phyloP scores from a whole-genome alignment of 2,113 vertebrate species.

The Echinops telfairi region DNA sequence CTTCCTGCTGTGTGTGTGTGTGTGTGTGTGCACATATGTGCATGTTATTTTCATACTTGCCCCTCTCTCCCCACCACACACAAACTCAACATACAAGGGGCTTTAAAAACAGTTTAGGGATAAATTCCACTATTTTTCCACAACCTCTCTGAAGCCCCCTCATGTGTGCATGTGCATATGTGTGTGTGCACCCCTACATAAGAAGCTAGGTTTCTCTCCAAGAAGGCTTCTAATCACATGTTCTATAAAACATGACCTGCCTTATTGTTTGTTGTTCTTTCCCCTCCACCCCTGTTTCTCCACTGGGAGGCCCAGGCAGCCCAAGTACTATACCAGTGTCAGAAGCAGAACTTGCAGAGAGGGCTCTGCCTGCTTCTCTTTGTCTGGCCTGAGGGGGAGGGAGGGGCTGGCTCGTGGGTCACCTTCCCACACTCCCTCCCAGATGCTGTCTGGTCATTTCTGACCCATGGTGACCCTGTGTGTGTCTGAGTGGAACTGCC shows the following conservation, averaged over 20 bases:
- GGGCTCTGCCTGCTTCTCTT: not conserved
- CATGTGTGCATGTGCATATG: not conserved
- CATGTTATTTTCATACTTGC: not conserved
- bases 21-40: not conserved
- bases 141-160: too few relatives aligned
- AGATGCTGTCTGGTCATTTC: not conserved
- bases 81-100: not conserved
- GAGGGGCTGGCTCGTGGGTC: too few relatives aligned
- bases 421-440: not conserved
- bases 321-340: conserved; percentile 10
- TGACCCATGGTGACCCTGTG: not conserved
- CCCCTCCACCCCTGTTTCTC: not conserved
- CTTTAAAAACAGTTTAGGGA: too few relatives aligned
- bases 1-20: not conserved
- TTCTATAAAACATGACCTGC: not conserved
- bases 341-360: conserved; percentile 26
- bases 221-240: not conserved
- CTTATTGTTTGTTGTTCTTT: not conserved
- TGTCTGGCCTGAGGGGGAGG: not conserved
- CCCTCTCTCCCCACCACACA: not conserved
- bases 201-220: conserved; percentile 31
- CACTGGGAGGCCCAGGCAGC: not conserved
- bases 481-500: not conserved
- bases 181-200: not conserved
- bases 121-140: too few relatives aligned